These are phyloP conservation scores for Synanthedon tipuliformis DNA, from an alignment of 2,888 invertebrate genomes.

Conservation along the genomic window DNA sequence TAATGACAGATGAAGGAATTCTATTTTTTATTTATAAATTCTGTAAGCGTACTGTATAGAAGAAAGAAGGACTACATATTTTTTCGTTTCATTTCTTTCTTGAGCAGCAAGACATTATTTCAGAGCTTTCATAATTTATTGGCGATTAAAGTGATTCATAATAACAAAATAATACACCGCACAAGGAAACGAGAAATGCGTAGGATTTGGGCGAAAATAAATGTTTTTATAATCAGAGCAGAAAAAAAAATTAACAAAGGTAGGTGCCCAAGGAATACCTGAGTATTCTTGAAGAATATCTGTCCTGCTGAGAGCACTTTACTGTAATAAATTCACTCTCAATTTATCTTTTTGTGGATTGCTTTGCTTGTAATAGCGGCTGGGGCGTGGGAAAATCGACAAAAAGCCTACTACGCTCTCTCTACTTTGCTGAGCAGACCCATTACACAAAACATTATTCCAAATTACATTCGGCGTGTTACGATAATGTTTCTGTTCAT, in stretches of 20 bases:
- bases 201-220: not conserved
- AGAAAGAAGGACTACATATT: too few species aligned
- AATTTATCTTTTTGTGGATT: slow-evolving; percentile 59
- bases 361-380: slow-evolving; percentile 40
- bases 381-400: slow-evolving; percentile 35
- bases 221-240: not conserved
- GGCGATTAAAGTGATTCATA: not conserved
- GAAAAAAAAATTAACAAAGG: not conserved
- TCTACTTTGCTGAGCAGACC: slow-evolving; percentile 40
- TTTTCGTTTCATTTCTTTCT: too few species aligned
- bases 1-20: too few species aligned
- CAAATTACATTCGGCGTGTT: slow-evolving; percentile 52
- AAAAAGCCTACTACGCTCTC: slow-evolving; percentile 39
- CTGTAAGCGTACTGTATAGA: too few species aligned
- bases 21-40: too few species aligned
- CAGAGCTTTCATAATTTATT: not conserved
- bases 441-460: slow-evolving; percentile 59
- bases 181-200: not conserved
- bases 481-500: slow-evolving; percentile 51
- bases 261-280: slow-evolving; percentile 35
- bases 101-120: not conserved
- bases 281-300: slow-evolving; percentile 37
- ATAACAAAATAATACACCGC: not conserved
- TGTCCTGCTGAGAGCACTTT: slow-evolving; percentile 56
- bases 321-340: slow-evolving; percentile 50